A percentile compares a stretch with the other conserved stretches of the same genome.
These are phyloP conservation scores for Cygnus buccinator DNA, from an alignment of 2,113 vertebrate species.

Conservation along the genomic window DNA sequence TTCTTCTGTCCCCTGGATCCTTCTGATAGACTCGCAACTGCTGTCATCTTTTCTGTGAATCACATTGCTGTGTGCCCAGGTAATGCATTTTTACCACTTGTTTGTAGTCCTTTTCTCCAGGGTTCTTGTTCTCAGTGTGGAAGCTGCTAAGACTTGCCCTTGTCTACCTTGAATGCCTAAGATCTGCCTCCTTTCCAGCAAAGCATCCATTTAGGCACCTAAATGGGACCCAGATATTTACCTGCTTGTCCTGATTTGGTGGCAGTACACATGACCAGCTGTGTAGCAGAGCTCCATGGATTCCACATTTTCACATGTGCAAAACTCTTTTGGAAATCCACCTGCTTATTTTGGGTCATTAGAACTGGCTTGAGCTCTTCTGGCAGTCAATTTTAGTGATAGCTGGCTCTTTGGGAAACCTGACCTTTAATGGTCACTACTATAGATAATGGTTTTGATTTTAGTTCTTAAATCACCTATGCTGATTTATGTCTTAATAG, in stretches of 20 bases:
- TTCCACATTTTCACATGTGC: not conserved
- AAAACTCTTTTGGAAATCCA: not conserved
- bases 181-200: not conserved
- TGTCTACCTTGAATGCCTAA: not conserved
- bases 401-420: slow-evolving; percentile 3
- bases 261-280: not conserved
- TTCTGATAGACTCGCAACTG: not conserved
- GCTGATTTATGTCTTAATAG: slow-evolving; percentile 45
- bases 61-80: not conserved
- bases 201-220: not conserved
- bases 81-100: not conserved
- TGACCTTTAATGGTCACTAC: not conserved
- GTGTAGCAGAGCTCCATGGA: not conserved
- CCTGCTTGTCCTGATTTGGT: rapidly evolving
- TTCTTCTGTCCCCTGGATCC: not conserved
- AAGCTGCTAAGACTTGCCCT: not conserved
- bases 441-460: not conserved
- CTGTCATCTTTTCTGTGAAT: not conserved
- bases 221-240: not conserved
- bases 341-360: not conserved
- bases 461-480: slow-evolving; percentile 25
- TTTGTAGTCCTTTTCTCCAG: not conserved
- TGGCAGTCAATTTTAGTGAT: not conserved
- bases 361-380: not conserved
- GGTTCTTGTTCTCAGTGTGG: not conserved